Evolutionary conservation across 2,113 vertebrate genomes (phyloP), one percentile per base, ranked within the genome.

Genomic region (Vulpes lagopus): DNA sequence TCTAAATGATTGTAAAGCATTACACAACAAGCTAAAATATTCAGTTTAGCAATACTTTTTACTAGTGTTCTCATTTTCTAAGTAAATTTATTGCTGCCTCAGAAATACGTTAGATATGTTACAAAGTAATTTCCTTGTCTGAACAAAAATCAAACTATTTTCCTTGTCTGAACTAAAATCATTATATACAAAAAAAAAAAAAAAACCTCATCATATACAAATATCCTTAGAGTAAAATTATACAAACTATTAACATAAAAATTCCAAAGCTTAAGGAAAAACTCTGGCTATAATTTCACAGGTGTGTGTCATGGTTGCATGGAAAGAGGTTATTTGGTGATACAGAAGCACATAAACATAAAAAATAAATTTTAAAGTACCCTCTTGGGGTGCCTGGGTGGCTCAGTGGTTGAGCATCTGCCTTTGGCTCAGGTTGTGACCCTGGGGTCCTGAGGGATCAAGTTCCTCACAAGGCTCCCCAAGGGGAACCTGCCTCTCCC

Each of bases 21-120:
- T 89, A 95, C 22, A 67, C 62, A 55, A 57, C 25, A 82, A 95
- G 23, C 57, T 89, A 64, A 82, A 94, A 74, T 62, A 82, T 23
- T 89, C 78, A 94, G 17, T 49, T 80, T 79, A 94, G 12, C 69
- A 76, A 67, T 79, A 87, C 17, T 55, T 78, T 93, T 60, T 57
- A 55, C 35, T 67, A n/a, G 43, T 59, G 16, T 59, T 67, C 35
- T 25, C 73, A 80, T 69, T 87, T 79, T 79, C 51, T 69, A 82
- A 81, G 20, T 27, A 87, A 43, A 94, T 67, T 32, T 73, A 57
- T 79, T 64, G 64, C 17, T 82, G 85, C 67, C 71, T 55, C 25
- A 49, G 49, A 86, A 88, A 80, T 49, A 80, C 3, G 51, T 69
- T 53, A 89, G 17, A 53, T 30, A 80, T 51, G 14, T 12, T 89